Conservation (phyloP, 2,113 vertebrate genomes). For the Mormoops blainvillei region DNA sequence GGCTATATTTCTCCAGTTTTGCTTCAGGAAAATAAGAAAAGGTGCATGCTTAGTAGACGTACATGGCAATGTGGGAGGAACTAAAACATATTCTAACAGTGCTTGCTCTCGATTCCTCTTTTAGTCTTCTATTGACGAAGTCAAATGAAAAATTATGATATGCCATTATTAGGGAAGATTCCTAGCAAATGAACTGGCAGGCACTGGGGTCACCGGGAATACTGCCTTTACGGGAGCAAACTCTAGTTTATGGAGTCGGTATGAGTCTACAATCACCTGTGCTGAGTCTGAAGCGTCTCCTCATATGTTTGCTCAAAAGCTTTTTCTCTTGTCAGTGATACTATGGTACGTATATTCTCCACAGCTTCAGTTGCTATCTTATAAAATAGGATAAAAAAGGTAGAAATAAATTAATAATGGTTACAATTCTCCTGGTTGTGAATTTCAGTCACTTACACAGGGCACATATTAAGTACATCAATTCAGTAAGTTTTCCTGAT, state of each 20-base stretch:
- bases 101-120: not conserved
- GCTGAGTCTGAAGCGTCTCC: conserved; percentile 58
- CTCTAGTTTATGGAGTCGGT: not conserved
- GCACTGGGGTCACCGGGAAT: not conserved
- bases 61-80: not conserved
- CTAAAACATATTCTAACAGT: not conserved
- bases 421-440: not conserved
- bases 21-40: not conserved
- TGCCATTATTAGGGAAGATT: not conserved
- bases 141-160: not conserved
- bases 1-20: not conserved
- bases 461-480: not conserved
- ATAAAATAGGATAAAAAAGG: conserved; percentile 39
- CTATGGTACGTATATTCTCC: conserved; percentile 69
- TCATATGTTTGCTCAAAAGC: conserved; percentile 63
- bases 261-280: conserved; percentile 32
- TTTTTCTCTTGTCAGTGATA: conserved; percentile 68
- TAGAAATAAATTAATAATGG: conserved; percentile 2
- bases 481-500: not conserved
- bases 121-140: not conserved
- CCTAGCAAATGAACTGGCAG: not conserved
- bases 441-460: not conserved
- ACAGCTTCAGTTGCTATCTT: conserved; percentile 68
- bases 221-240: not conserved
- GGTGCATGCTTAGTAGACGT: not conserved